A percentile compares a stretch with the other conserved stretches of the same genome.
phyloP scores from a whole-genome alignment of 2,888 invertebrate genomes.

The Apodemia duryi region DNA sequence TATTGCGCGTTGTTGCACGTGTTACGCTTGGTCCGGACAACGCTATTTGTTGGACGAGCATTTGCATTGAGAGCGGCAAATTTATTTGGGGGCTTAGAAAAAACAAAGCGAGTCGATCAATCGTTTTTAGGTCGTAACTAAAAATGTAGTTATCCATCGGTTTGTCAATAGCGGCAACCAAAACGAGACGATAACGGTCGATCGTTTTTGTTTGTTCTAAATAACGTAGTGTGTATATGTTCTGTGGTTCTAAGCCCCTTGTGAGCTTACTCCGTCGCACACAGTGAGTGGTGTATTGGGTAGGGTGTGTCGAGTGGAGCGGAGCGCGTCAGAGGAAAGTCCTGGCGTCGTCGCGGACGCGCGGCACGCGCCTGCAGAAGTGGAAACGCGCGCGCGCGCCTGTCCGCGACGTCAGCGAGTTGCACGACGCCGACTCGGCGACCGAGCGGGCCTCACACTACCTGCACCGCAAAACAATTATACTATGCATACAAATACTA shows the following conservation, averaged over 20 bases:
- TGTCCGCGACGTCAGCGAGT: slow-evolving; percentile 52
- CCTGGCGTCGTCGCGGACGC: slow-evolving; percentile 57
- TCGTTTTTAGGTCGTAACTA: neutral
- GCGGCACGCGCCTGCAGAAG: slow-evolving; percentile 66
- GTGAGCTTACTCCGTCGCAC: slow-evolving; percentile 1
- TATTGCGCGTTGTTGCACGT: neutral
- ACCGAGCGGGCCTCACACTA: slow-evolving; percentile 78
- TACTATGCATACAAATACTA: too few relatives aligned
- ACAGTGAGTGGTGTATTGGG: neutral
- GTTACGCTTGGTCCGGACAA: neutral
- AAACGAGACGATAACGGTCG: neutral
- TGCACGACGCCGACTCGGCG: slow-evolving; percentile 71
- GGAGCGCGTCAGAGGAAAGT: slow-evolving; percentile 62
- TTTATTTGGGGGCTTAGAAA: slow-evolving; percentile 4
- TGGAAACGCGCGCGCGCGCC: slow-evolving; percentile 57
- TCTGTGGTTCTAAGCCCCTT: neutral
- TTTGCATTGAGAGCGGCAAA: neutral
- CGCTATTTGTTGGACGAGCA: neutral
- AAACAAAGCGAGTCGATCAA: neutral
- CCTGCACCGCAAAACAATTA: slow-evolving; percentile 34
- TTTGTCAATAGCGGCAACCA: neutral
- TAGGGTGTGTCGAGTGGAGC: slow-evolving; percentile 31
- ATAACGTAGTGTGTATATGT: neutral
- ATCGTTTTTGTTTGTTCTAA: neutral
- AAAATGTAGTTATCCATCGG: neutral